Percentiles rank a stretch among this genome's conserved stretches.
phyloP scores from a whole-genome alignment of 2,888 invertebrate genomes.

The Megaustenia siamemsis region DNA sequence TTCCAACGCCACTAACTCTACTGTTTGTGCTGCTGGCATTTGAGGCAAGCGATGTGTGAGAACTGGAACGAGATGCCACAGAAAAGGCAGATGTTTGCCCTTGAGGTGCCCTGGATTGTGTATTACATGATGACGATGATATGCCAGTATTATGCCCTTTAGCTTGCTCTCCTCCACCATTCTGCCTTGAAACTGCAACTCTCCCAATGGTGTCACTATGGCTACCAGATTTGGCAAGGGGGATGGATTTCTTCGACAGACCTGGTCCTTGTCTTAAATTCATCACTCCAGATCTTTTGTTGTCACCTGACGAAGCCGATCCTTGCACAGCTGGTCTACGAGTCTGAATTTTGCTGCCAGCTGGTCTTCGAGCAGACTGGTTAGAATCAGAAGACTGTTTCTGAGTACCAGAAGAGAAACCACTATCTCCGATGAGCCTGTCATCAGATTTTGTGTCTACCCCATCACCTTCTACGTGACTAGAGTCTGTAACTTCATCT shows the following conservation, averaged over 20 bases:
- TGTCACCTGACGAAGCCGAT: conserved; percentile 49
- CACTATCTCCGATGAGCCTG: conserved; percentile 46
- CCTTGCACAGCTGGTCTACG: conserved; percentile 60
- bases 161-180: background rate
- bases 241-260: conserved; percentile 15
- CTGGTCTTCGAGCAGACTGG: conserved; percentile 1
- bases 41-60: conserved; percentile 34
- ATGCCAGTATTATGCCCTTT: conserved; percentile 13
- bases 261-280: background rate
- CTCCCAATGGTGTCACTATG: conserved; percentile 10
- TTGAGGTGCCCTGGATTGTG: conserved; percentile 4
- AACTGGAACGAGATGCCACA: conserved; percentile 25
- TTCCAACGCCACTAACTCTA: conserved; percentile 57
- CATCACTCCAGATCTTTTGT: background rate
- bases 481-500: conserved; percentile 22
- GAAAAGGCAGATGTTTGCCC: conserved; percentile 9
- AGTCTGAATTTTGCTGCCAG: conserved; percentile 32
- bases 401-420: conserved; percentile 11
- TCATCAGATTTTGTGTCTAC: conserved; percentile 20
- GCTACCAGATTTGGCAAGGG: background rate
- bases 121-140: background rate
- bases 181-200: background rate
- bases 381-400: conserved; percentile 16
- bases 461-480: conserved; percentile 32
- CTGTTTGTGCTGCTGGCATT: conserved; percentile 52